Evolutionary conservation across 2,797 vertebrate species (phyloP).

Genomic region (Florisuga fusca): DNA sequence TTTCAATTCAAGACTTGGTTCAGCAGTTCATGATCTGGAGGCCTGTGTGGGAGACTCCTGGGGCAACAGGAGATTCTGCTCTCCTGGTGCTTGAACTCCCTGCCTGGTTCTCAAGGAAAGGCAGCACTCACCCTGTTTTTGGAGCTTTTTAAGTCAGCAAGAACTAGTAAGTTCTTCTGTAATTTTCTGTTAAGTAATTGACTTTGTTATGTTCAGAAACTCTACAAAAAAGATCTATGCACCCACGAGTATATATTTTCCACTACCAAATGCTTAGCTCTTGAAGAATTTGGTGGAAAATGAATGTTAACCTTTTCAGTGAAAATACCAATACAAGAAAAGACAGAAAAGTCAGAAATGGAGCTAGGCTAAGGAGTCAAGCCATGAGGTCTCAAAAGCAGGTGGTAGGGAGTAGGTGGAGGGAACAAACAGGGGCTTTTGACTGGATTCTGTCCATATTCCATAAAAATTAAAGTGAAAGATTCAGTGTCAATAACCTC

Average conservation of each 20-base stretch:
- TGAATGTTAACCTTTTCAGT: not conserved
- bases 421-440: not conserved
- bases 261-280: not conserved
- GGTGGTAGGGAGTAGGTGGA: not conserved
- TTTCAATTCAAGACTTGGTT: not conserved
- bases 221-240: not conserved
- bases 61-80: not conserved
- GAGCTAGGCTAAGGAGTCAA: not conserved
- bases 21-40: not conserved
- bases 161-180: not conserved
- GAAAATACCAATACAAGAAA: not conserved
- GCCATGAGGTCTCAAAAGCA: not conserved
- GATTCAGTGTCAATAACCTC: not conserved
- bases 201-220: not conserved
- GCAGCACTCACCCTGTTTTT: rapidly evolving
- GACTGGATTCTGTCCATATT: not conserved
- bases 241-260: not conserved
- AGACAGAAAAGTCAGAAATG: not conserved
- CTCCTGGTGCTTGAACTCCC: not conserved
- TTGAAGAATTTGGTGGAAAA: not conserved
- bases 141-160: not conserved
- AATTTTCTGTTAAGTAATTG: not conserved
- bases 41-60: not conserved
- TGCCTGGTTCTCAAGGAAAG: not conserved
- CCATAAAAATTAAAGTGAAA: not conserved